Evolutionary conservation across 2,888 invertebrate genomes (phyloP).

Genomic region (Caenorhabditis imperialis): DNA sequence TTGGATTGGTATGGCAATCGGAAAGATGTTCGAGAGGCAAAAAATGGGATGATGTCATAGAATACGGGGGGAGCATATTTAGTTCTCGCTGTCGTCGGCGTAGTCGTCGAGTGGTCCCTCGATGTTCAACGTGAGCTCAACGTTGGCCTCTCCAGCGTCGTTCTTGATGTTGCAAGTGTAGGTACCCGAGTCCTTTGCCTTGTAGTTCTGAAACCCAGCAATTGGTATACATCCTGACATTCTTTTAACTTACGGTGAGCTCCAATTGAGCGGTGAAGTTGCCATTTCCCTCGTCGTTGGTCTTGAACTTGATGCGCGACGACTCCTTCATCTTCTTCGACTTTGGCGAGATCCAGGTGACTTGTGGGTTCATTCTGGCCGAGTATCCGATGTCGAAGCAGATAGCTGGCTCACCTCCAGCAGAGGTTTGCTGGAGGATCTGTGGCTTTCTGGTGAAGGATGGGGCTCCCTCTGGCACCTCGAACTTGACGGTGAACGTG

Average conservation of each 20-base stretch:
- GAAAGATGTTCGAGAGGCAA: slow-evolving; percentile 42
- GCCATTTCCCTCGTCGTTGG: slow-evolving; percentile 44
- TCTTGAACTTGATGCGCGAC: slow-evolving; percentile 77
- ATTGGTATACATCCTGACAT: not conserved
- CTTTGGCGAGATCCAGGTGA: slow-evolving; percentile 78
- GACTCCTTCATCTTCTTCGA: slow-evolving; percentile 79
- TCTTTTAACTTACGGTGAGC: slow-evolving; percentile 70
- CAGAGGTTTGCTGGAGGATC: slow-evolving; percentile 78
- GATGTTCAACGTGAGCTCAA: slow-evolving; percentile 96
- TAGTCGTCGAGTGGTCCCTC: slow-evolving; percentile 83
- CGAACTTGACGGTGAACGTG: slow-evolving; percentile 79
- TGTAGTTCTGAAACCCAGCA: slow-evolving; percentile 76
- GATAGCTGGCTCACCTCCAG: slow-evolving; percentile 78
- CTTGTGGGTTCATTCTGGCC: slow-evolving; percentile 77
- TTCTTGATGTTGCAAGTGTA: slow-evolving; percentile 99
- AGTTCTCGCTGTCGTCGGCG: slow-evolving; percentile 75
- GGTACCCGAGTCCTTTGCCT: slow-evolving; percentile 83
- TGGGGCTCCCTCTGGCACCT: slow-evolving; percentile 78
- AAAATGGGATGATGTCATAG: slow-evolving; percentile 21
- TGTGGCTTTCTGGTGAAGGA: slow-evolving; percentile 78
- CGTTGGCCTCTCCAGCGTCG: slow-evolving; percentile 94
- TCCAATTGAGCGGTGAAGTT: slow-evolving; percentile 65
- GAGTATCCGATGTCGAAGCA: slow-evolving; percentile 79
- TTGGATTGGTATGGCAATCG: slow-evolving; percentile 45
- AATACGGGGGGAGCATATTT: slow-evolving; percentile 4